Conservation (phyloP, 2,113 vertebrate genomes). For the Epinephelus moara region DNA sequence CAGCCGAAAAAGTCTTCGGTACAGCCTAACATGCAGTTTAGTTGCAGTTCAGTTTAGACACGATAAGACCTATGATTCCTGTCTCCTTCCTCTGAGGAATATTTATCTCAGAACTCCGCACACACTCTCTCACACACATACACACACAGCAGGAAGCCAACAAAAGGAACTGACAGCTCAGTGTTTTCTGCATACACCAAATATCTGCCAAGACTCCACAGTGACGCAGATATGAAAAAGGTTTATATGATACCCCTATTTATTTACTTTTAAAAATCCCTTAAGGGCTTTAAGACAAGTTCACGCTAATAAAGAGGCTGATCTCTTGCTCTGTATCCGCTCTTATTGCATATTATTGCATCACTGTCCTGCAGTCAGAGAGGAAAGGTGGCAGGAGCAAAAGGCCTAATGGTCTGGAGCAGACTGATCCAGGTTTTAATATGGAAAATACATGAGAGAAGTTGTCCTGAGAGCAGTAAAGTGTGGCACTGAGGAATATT, state of each 20-base stretch:
- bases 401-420: constrained; percentile 11
- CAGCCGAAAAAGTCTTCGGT: not conserved
- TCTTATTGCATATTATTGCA: not conserved
- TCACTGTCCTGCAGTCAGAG: constrained; percentile 9
- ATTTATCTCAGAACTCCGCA: constrained; percentile 8
- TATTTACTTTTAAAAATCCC: not conserved
- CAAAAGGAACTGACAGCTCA: constrained; percentile 24
- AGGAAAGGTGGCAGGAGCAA: constrained; percentile 34
- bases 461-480: constrained; percentile 30
- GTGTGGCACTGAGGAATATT: constrained; percentile 24
- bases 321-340: not conserved
- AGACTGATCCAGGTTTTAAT: constrained; percentile 26
- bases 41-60: not conserved
- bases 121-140: not conserved
- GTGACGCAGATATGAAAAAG: not conserved
- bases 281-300: not conserved
- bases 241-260: not conserved
- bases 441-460: constrained; percentile 51
- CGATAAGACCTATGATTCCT: not conserved
- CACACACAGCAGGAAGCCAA: constrained; percentile 14
- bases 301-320: not conserved
- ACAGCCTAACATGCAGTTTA: not conserved
- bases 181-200: not conserved
- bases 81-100: constrained; percentile 24
- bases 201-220: not conserved